Percentiles rank a stretch among this genome's conserved stretches.
These are phyloP conservation scores for Oenanthe melanoleuca DNA, from an alignment of 2,113 vertebrate genomes.

Conservation along the genomic window DNA sequence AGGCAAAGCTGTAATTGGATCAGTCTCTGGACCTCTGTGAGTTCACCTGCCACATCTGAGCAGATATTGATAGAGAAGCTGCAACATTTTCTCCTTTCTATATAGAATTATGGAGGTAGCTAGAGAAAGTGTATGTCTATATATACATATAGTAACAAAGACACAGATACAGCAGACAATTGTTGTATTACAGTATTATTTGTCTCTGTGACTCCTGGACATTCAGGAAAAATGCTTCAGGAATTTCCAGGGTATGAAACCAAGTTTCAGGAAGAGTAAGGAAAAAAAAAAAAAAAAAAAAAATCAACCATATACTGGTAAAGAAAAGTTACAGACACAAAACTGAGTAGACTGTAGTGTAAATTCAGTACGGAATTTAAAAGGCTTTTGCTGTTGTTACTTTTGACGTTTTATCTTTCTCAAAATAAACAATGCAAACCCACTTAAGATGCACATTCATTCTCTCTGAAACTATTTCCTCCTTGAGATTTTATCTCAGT, in stretches of 20 bases:
- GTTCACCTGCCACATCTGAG: not conserved
- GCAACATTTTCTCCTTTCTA: not conserved
- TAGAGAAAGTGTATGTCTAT: not conserved
- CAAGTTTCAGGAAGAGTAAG: not conserved
- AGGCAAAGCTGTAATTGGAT: not conserved
- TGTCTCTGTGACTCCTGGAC: not conserved
- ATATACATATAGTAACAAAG: not conserved
- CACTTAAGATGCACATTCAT: conserved; percentile 3
- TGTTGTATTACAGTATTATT: not conserved
- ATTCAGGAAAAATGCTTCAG: not conserved
- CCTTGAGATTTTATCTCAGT: conserved; percentile 48
- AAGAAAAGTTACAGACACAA: not conserved
- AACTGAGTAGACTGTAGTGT: not conserved
- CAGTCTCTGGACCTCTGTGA: not conserved
- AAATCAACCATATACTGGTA: not conserved
- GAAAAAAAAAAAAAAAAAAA: not conserved
- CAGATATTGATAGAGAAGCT: not conserved
- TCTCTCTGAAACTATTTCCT: conserved; percentile 34
- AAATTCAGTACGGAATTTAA: not conserved
- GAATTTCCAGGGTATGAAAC: not conserved
- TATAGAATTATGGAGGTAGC: not conserved
- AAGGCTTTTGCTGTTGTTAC: accelerated
- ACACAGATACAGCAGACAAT: not conserved
- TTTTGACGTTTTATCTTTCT: not conserved
- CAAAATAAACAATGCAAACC: conserved; percentile 6